Evolutionary conservation across 2,113 vertebrate genomes (phyloP).

Genomic region (Cebidichthys violaceus): DNA sequence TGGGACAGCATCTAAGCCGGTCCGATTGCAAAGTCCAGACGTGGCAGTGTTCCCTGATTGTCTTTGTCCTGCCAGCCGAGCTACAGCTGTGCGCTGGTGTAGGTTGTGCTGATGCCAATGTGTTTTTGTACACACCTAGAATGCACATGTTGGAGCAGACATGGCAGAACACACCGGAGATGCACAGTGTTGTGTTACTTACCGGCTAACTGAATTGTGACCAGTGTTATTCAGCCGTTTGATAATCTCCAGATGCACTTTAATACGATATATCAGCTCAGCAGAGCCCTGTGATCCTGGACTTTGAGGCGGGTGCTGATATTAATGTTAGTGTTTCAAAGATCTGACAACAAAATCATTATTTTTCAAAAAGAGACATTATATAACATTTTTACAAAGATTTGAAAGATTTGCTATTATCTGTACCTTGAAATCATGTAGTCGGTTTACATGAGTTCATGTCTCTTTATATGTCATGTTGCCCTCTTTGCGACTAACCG

Average conservation of each 20-base stretch:
- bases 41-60: constrained; percentile 34
- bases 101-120: constrained; percentile 14
- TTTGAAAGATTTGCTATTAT: neutral
- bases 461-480: neutral
- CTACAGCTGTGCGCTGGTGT: constrained; percentile 29
- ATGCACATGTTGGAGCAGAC: constrained; percentile 29
- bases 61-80: constrained; percentile 28
- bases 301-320: neutral
- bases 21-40: constrained; percentile 34
- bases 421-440: neutral
- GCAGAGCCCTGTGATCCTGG: neutral
- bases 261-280: neutral
- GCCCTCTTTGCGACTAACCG: neutral
- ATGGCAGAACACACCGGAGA: constrained; percentile 24
- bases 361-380: neutral
- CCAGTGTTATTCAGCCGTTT: neutral
- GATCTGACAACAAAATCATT: neutral
- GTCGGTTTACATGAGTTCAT: neutral
- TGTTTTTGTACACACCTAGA: constrained; percentile 21
- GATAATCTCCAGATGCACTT: neutral
- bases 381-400: neutral
- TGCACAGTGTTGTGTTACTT: constrained; percentile 13
- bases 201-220: neutral
- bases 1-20: neutral
- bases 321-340: neutral